Evolutionary conservation across 2,797 vertebrate species (phyloP), one percentile per base, ranked within the genome.

Genomic region (Leptatherina wallacei): DNA sequence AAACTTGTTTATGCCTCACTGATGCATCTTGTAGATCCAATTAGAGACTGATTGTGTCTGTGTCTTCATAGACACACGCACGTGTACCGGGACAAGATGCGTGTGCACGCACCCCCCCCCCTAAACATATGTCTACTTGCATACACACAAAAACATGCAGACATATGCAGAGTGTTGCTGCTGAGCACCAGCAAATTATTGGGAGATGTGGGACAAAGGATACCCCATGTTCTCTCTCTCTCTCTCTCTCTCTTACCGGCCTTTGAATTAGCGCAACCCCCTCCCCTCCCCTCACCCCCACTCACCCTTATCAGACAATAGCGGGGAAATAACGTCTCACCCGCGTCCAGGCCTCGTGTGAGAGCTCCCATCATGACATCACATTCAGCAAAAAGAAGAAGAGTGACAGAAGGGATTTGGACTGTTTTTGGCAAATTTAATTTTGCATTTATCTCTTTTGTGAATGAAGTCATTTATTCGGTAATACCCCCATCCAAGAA

Each of bases 1-100:
- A 40, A 89, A 97, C 95, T 74, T 86, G 87, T 95, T 96, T 95
- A 93, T 95, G 96, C 95, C 95, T 96, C 95, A 93, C 94, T 96
- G 95, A 94, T 96, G 95, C 89, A 92, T 96, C 91, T 93, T 96
- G 96, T 97, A 97, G 97, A 95, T 97, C 95, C 94, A 94, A 95
- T 97, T 97, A 95, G 94, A 93, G 94, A 81, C 91, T 94, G 95
- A 96, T 96, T 95, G 95, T 94, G 92, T 94, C 94, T 94, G 94
- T 96, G 95, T 97, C 94, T 95, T 94, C 85, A 84, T 89, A 87
- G 84, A 85, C 77, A 79, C 85, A 80, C 8, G 67, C 88, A 90
- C 79, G 60, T 75, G 85, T 74, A 77, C 61, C 61, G 30, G 33
- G 64, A 42, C 65, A 61, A 29, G 30, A 14, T 33, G 58, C 61